phyloP scores from a whole-genome alignment of 2,113 vertebrate genomes.

The Monopterus albus region DNA sequence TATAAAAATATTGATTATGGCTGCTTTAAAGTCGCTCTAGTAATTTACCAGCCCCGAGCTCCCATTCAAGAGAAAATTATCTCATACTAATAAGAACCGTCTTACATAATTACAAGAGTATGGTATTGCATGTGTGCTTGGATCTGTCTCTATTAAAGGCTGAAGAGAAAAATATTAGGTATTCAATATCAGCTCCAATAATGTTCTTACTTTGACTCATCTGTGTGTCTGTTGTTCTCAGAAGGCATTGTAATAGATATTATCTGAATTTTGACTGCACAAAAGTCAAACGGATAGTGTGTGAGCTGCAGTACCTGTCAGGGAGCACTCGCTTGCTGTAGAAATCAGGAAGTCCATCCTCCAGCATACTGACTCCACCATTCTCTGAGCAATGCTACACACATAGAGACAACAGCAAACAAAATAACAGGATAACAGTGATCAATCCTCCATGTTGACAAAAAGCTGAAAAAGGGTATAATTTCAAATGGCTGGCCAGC shows the following conservation, averaged over 20 bases:
- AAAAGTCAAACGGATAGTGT: background rate
- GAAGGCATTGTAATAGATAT: background rate
- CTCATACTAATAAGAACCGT: too few species aligned
- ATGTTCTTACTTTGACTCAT: background rate
- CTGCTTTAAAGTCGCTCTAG: too few species aligned
- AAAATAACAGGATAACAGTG: slow-evolving; percentile 34
- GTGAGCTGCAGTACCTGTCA: slow-evolving; percentile 84
- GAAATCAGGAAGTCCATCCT: slow-evolving; percentile 91
- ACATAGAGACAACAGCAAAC: slow-evolving; percentile 39
- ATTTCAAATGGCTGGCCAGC: slow-evolving; percentile 52
- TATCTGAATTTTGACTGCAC: background rate
- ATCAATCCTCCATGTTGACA: slow-evolving; percentile 42
- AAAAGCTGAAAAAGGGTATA: slow-evolving; percentile 56
- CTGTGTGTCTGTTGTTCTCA: background rate
- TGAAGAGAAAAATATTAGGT: background rate
- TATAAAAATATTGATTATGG: too few species aligned
- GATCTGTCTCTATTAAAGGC: too few species aligned
- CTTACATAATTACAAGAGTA: too few species aligned
- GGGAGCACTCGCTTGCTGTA: slow-evolving; percentile 90
- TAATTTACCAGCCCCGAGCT: too few species aligned
- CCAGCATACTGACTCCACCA: slow-evolving; percentile 84
- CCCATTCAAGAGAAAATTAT: too few species aligned
- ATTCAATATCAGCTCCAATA: too few species aligned
- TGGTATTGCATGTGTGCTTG: too few species aligned
- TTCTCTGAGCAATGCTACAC: slow-evolving; percentile 84